Evolutionary conservation across 2,888 invertebrate species (phyloP).

Genomic region (Melanophora roralis): DNA sequence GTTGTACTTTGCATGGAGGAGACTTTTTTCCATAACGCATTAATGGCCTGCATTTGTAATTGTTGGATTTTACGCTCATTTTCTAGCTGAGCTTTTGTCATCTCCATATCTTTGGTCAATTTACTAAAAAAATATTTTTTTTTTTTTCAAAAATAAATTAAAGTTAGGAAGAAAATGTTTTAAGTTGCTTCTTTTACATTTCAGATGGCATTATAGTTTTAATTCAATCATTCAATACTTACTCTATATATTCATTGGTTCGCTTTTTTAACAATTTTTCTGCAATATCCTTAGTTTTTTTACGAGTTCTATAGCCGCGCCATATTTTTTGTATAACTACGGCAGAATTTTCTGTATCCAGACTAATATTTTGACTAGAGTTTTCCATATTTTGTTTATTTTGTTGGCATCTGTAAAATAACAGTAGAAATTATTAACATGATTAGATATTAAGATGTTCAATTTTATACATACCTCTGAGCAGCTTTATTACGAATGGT

Average conservation of each 20-base stretch:
- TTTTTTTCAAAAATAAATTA: too few species aligned
- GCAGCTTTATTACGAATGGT: constrained; percentile 82
- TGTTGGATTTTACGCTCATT: constrained; percentile 91
- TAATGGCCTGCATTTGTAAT: constrained; percentile 93
- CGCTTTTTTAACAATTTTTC: constrained; percentile 86
- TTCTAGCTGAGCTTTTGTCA: constrained; percentile 89
- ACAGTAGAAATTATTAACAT: not conserved
- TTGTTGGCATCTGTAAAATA: constrained; percentile 63
- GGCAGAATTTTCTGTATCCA: constrained; percentile 80
- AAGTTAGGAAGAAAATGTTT: too few species aligned
- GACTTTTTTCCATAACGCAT: constrained; percentile 92
- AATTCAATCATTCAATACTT: constrained; percentile 75
- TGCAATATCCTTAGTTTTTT: constrained; percentile 79
- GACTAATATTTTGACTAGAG: constrained; percentile 64
- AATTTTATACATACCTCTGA: constrained; percentile 73
- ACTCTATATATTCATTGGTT: constrained; percentile 91
- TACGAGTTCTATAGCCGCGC: constrained; percentile 89
- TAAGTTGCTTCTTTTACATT: too few species aligned
- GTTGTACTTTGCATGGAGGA: constrained; percentile 80
- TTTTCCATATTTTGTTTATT: constrained; percentile 70
- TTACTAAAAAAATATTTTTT: too few species aligned
- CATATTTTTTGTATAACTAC: constrained; percentile 91
- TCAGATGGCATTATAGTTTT: too few species aligned
- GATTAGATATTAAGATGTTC: not conserved
- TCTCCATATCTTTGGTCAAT: constrained; percentile 89